Base-by-base conservation (phyloP, 2,888 invertebrate species). In the Mythimna impura region DNA sequence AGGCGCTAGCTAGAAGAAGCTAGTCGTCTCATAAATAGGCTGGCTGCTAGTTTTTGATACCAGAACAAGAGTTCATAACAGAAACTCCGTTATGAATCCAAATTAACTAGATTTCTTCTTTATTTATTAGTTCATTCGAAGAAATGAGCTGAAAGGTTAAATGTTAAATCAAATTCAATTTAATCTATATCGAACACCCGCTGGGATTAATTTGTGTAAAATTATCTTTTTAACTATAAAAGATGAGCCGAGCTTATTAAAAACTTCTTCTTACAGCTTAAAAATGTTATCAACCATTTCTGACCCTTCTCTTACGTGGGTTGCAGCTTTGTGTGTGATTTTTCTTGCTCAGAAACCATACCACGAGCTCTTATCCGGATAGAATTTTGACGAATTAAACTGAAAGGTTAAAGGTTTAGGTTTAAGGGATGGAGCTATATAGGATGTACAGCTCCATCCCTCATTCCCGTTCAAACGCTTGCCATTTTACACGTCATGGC, bases 141-240 rank as follows among this genome's bases (percentile, higher is more conserved):
- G 20, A 74, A 66, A 74, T 66, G 25, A 36, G 22, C 20, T 30
- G 36, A 50, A 58, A 70, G 66, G 54, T 76, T 43, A 55, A 75
- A 74, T 9, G 62, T 62, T 63, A 63, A 76, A 58, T 63, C 5
- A 57, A 68, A 63, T 25, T 60, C 43, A 64, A 75, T 68, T 17
- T 34, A 66, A 66, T 55, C 20, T 17, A 55, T 61, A 14, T n/a
- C 14, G 36, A 30, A 47, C 20, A 10, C 63, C 63, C 52, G 69
- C 58, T 50, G 69, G 17, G 62, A 54, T 22, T 43, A 54, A 69
- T 69, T 63, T 69, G 36, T 36, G 14, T 63, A 34, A 75, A 58
- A 63, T 30, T n/a, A 58, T 57, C 14, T 76, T 47, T 25, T 12
- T 5, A 43, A 25, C 40, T 25, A 25, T 25, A 43, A 52, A 43